Evolutionary conservation across 2,113 vertebrate genomes (phyloP), one percentile per base, ranked within the genome.

Genomic region (Pelodiscus sinensis): DNA sequence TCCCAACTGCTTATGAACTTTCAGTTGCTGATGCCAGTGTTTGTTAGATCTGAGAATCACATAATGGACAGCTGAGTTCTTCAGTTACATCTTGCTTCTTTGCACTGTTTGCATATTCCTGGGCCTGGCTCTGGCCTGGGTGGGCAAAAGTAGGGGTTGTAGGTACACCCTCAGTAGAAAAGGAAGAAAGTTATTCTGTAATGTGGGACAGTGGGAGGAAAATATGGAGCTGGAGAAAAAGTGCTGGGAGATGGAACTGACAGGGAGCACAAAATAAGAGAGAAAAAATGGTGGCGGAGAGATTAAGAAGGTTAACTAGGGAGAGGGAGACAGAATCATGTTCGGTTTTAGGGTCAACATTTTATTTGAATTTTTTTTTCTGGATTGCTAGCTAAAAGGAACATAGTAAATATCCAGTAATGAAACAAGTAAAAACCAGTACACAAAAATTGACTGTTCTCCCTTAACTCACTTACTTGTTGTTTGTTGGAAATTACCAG

Each of bases 81-180:
- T 82, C 13, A 38, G 16, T 29, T 68, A 44, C 44, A 60, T 93
- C 88, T 87, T 50, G 44, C 22, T 25, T 77, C 24, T 77, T 88
- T 83, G 35, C 31, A 82, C 25, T 56, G 13, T n/a, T 68, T 25
- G 9, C 31, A 24, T n/a, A 8, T 15, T 16, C 13, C 6, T 0
- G 4, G 89, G 84, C 57, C 89, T 51, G 71, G n/a, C 78, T 93
- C 85, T 2, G 2, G 35, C 35, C 38, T 54, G 85, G 65, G 82
- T 85, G 29, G 79, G 35, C 55, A 93, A 96, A 58, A 7, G 38
- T 55, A 92, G 88, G 58, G 55, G 25, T 60, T 82, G 65, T 78
- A 81, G 90, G 25, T 92, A 89, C 92, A 62, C 44, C 31, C 89
- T 22, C 29, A 29, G 2, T 6, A n/a, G 31, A 68, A 68, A 68